Evolutionary conservation across 1,140 invertebrate genomes (phyloP).

Genomic region (Zaprionus ornatus): DNA sequence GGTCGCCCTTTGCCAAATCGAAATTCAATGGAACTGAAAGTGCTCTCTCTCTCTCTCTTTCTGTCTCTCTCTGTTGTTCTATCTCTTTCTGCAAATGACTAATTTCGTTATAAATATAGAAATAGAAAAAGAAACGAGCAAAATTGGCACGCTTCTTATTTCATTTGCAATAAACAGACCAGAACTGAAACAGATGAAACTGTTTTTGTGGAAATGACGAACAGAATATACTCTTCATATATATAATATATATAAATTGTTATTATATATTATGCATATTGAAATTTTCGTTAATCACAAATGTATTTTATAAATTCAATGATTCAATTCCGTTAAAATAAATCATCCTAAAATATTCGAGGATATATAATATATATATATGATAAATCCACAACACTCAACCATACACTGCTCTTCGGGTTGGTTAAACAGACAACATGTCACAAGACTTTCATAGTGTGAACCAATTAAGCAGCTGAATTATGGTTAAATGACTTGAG

Average conservation of each 20-base stretch:
- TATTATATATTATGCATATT: no score
- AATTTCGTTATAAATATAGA: conserved; percentile 71
- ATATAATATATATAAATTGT: background rate
- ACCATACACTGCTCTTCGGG: background rate
- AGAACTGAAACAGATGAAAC: conserved; percentile 15
- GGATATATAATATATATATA: background rate
- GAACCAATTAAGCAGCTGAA: conserved; percentile 72
- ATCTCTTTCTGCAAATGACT: conserved; percentile 51
- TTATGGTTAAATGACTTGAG: conserved; percentile 56
- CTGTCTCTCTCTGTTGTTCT: background rate
- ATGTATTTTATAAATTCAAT: no score
- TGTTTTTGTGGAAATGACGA: background rate
- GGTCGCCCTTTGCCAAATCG: conserved; percentile 48
- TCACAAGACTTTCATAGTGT: conserved; percentile 40
- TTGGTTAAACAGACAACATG: background rate
- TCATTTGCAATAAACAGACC: conserved; percentile 24
- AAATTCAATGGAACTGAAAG: conserved; percentile 42
- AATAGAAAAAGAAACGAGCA: conserved; percentile 40
- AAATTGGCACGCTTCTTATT: conserved; percentile 77
- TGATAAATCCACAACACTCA: background rate
- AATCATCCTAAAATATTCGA: background rate
- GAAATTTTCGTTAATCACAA: no score
- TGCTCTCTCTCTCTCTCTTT: conserved; percentile 5
- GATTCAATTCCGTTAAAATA: no score
- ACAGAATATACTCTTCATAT: background rate